Conservation (phyloP, 2,888 invertebrate genomes). For the Exephanes ischioxanthus region DNA sequence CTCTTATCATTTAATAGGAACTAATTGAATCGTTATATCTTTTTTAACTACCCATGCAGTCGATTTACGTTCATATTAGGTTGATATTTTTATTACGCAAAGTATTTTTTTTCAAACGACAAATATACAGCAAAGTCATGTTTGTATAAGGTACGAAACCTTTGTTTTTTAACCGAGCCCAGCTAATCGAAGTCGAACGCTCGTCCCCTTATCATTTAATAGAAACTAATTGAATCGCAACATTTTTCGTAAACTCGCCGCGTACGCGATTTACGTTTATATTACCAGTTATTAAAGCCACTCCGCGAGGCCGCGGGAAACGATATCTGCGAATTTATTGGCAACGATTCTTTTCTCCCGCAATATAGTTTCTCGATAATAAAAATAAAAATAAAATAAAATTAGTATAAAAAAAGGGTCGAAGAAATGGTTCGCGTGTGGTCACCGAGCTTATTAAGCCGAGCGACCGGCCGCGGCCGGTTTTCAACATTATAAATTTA, state of each 20-base stretch:
- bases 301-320: slow-evolving; percentile 13
- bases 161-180: background rate
- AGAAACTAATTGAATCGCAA: background rate
- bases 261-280: background rate
- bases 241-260: background rate
- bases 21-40: slow-evolving; percentile 1
- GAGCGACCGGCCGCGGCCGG: slow-evolving; percentile 62
- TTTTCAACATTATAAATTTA: slow-evolving; percentile 82
- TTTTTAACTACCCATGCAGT: background rate
- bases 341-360: slow-evolving; percentile 1
- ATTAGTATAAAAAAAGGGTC: background rate
- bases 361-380: slow-evolving; percentile 12
- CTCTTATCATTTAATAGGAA: slow-evolving; percentile 1
- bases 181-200: too few species aligned
- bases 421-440: slow-evolving; percentile 75
- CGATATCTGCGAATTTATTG: slow-evolving; percentile 20
- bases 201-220: background rate
- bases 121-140: background rate
- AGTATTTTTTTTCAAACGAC: background rate
- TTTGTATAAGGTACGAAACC: background rate
- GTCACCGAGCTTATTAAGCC: slow-evolving; percentile 79
- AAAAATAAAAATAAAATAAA: slow-evolving; percentile 13
- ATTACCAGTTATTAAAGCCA: slow-evolving; percentile 11
- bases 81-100: background rate
- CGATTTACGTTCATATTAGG: too few species aligned